Base-by-base conservation (phyloP, 2,113 vertebrate genomes). In the Malurus cyaneus region DNA sequence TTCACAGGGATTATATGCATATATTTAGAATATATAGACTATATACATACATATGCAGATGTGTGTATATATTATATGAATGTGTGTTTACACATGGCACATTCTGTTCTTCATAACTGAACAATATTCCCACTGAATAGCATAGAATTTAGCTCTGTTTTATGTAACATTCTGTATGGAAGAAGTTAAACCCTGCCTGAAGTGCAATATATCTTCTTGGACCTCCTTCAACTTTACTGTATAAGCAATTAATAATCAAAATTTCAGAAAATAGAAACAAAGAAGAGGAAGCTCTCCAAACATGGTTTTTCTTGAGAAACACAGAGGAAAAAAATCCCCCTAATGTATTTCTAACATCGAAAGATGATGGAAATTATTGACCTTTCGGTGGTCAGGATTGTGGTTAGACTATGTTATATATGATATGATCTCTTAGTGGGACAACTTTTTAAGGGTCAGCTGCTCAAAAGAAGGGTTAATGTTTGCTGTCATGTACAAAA, bases 321-420 rank as follows among this genome's bases (percentile, higher is more conserved):
- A 23, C 25, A 31, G 25, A 65, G 21, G 21, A 60, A 90, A 60
- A 90, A 86, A 86, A 36, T 70, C n/a, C 89, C 54, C 62, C 61
- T 79, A 41, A 89, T 42, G 32, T 89, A 61, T 87, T 85, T 60
- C 17, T 78, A 89, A 84, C 53, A 12, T 6, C 82, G 78, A 92
- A 93, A 92, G 61, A 76, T 74, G 53, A 61, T 42, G 84, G 86
- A 93, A 96, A 94, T 85, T 92, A 66, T 76, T 94, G 89, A 94
- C 89, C 74, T 95, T 95, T 89, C 53, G 65, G 61, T 0, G 0
- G 70, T 89, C 80, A 81, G 50, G 41, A 61, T 65, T 91, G 76
- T 69, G 66, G 78, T 85, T 87, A 79, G 87, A 34, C 50, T 77
- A 28, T 73, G 62, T 73, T 85, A 61, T 85, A 69, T 62, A 76